Percentiles rank a stretch among this genome's conserved stretches.
Conservation (phyloP, 1,140 invertebrate genomes). For the Drosophila miranda region DNA sequence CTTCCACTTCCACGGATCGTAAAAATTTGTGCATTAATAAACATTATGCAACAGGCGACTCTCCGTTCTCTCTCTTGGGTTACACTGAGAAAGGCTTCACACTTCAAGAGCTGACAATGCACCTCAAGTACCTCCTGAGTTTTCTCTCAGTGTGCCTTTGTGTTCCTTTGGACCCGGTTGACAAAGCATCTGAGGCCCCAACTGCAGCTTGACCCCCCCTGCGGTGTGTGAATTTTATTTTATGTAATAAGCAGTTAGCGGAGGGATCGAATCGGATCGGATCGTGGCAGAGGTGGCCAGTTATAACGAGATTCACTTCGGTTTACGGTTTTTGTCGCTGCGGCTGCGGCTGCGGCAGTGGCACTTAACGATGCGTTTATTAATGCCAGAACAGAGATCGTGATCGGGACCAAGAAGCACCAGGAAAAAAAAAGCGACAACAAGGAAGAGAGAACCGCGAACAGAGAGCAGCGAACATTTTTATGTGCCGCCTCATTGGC, state of each 20-base stretch:
- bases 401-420: slow-evolving; percentile 10
- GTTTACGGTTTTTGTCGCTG: not conserved
- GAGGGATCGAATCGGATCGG: slow-evolving; percentile 12
- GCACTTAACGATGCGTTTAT: slow-evolving; percentile 73
- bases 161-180: slow-evolving; percentile 7
- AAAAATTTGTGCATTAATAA: slow-evolving; percentile 78
- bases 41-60: slow-evolving; percentile 68
- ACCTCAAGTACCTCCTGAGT: no score
- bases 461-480: slow-evolving; percentile 13
- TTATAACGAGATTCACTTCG: slow-evolving; percentile 54
- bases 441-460: not conserved
- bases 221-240: slow-evolving; percentile 61
- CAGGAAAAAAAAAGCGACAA: not conserved
- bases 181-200: slow-evolving; percentile 32
- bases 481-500: slow-evolving; percentile 42
- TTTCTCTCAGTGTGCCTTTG: not conserved
- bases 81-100: slow-evolving; percentile 14
- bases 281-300: slow-evolving; percentile 27
- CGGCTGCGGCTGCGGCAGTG: slow-evolving; percentile 25
- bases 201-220: slow-evolving; percentile 48
- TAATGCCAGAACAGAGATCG: slow-evolving; percentile 54
- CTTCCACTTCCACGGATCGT: slow-evolving; percentile 46
- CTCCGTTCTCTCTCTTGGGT: not conserved
- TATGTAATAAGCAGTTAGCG: slow-evolving; percentile 53
- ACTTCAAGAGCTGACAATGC: no score